phyloP scores from a whole-genome alignment of 2,888 invertebrate genomes.

The Dugesia japonica region DNA sequence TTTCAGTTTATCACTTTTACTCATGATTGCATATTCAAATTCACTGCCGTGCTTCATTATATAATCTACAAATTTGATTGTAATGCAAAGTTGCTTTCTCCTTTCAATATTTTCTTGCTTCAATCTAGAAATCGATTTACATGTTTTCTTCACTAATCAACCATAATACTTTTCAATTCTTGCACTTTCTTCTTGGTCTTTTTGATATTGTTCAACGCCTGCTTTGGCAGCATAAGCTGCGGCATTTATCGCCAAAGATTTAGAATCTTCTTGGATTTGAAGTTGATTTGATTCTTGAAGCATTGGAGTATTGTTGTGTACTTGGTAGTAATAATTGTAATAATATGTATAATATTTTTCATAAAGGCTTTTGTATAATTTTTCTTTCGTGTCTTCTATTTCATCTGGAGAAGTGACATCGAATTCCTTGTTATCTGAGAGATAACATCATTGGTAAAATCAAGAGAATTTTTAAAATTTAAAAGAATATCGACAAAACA shows the following conservation, averaged over 20 bases:
- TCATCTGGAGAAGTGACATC: neutral
- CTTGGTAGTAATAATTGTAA: neutral
- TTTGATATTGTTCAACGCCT: neutral
- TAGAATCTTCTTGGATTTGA: neutral
- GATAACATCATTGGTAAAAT: neutral
- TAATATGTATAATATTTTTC: neutral
- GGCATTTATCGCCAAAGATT: neutral
- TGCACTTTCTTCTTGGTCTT: neutral
- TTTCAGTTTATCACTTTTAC: neutral
- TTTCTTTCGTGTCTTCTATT: neutral
- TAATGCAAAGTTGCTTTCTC: neutral
- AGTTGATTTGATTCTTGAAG: neutral
- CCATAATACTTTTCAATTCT: neutral
- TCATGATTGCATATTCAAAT: neutral
- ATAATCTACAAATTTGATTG: neutral
- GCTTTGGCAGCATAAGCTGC: neutral
- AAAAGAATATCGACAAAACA: no score
- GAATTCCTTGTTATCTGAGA: neutral
- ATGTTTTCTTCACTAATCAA: no score
- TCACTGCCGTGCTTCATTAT: neutral
- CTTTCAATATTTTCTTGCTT: neutral
- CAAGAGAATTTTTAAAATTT: no score
- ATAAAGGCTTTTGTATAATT: neutral
- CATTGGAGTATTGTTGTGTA: neutral
- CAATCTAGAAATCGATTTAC: neutral